Conservation (phyloP, 2,888 invertebrate species). For the Scrobipalpa costella region DNA sequence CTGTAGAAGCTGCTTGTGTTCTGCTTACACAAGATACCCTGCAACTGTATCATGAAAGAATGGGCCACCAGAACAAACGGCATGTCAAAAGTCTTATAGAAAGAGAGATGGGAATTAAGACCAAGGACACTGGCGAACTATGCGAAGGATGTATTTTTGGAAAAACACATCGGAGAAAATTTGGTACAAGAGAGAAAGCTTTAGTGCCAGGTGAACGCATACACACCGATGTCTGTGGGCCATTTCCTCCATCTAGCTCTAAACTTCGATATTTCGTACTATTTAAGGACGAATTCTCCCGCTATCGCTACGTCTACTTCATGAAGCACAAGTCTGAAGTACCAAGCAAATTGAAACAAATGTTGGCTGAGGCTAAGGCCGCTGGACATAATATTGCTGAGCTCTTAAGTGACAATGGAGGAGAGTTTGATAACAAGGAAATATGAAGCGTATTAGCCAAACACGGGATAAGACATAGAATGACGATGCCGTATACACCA, state of each 20-base stretch:
- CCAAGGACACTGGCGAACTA: background rate
- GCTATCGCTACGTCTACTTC: too few relatives aligned
- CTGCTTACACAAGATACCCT: too few relatives aligned
- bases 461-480: background rate
- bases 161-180: conserved; percentile 15
- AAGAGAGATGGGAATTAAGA: conserved; percentile 25
- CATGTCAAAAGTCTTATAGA: conserved; percentile 26
- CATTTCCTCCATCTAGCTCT: too few relatives aligned
- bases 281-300: too few relatives aligned
- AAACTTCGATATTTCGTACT: too few relatives aligned
- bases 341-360: background rate
- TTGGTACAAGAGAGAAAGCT: too few relatives aligned
- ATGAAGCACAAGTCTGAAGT: too few relatives aligned
- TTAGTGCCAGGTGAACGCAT: too few relatives aligned
- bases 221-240: too few relatives aligned
- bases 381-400: background rate
- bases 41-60: too few relatives aligned
- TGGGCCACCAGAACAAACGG: conserved; percentile 30
- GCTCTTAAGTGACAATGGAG: background rate
- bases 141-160: conserved; percentile 19
- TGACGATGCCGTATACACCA: conserved; percentile 1
- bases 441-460: background rate
- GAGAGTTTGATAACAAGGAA: background rate
- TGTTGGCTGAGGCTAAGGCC: background rate
- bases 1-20: too few relatives aligned